Percentiles rank a stretch among this genome's conserved stretches.
Conservation (phyloP, 2,113 vertebrate species). For the Epinephelus lanceolatus region DNA sequence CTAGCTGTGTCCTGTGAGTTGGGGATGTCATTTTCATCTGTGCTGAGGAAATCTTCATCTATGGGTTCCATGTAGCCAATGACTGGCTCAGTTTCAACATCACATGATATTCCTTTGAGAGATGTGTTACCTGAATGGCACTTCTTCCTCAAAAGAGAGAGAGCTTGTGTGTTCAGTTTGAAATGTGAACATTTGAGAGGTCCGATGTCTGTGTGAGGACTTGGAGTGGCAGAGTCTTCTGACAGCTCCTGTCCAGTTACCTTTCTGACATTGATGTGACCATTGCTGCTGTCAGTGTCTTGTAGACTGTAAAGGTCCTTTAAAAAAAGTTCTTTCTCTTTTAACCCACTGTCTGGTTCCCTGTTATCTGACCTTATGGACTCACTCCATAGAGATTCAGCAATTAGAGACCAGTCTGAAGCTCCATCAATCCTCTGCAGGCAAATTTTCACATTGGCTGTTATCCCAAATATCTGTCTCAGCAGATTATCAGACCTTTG, state of each 20-base stretch:
- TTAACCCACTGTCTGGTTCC: slow-evolving; percentile 28
- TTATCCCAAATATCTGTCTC: slow-evolving; percentile 75
- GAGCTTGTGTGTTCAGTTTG: background rate
- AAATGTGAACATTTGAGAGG: slow-evolving; percentile 5
- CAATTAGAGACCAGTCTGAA: background rate
- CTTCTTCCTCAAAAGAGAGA: background rate
- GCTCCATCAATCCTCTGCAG: slow-evolving; percentile 63
- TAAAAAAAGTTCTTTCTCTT: slow-evolving; percentile 8
- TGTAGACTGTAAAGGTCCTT: background rate
- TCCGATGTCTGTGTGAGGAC: background rate
- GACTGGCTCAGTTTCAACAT: background rate
- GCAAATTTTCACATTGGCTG: slow-evolving; percentile 65
- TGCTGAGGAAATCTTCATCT: slow-evolving; percentile 53
- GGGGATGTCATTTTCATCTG: slow-evolving; percentile 11
- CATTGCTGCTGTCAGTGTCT: background rate
- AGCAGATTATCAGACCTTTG: slow-evolving; percentile 59
- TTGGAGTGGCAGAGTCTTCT: background rate
- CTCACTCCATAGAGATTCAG: slow-evolving; percentile 1
- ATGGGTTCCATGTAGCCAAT: slow-evolving; percentile 57
- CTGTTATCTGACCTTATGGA: slow-evolving; percentile 19
- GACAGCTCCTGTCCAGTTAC: background rate
- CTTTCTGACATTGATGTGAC: background rate
- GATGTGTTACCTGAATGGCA: background rate
- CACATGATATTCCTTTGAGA: background rate
- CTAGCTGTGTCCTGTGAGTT: background rate